Conservation (phyloP, 2,888 invertebrate genomes). For the Antheraea yamamai region DNA sequence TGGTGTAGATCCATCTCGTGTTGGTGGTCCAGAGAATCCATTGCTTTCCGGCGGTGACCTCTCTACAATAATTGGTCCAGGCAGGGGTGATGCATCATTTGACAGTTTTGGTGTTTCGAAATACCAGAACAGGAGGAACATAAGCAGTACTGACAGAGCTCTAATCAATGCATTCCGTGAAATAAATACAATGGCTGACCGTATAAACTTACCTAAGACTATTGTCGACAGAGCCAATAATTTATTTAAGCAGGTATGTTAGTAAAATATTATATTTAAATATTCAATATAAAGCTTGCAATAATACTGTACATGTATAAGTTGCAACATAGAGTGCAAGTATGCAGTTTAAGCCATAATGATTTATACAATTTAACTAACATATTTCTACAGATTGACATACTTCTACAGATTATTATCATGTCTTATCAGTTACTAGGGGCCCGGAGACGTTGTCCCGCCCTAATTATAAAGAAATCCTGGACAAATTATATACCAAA, state of each 20-base stretch:
- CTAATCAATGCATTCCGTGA: conserved; percentile 97
- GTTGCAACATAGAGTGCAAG: neutral
- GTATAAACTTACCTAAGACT: conserved; percentile 97
- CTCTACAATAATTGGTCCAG: conserved; percentile 95
- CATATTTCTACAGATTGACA: too few species aligned
- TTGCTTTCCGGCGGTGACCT: conserved; percentile 97
- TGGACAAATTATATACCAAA: too few species aligned
- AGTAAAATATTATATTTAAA: neutral
- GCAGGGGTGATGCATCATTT: conserved; percentile 90
- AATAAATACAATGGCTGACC: conserved; percentile 98
- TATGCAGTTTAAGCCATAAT: neutral
- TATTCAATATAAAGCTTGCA: neutral
- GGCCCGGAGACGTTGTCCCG: too few species aligned
- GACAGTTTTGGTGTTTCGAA: conserved; percentile 92
- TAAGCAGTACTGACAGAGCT: conserved; percentile 97
- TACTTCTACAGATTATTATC: too few species aligned
- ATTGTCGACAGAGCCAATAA: conserved; percentile 98
- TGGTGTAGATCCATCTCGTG: conserved; percentile 99
- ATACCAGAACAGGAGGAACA: conserved; percentile 88
- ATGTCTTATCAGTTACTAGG: too few species aligned
- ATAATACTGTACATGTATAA: neutral
- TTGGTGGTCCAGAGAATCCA: conserved; percentile 99
- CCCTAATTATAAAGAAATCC: too few species aligned
- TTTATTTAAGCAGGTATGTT: conserved; percentile 94
- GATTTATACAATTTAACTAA: neutral